Base-by-base conservation (phyloP, 1,140 invertebrate genomes). In the Streblospio benedicti region DNA sequence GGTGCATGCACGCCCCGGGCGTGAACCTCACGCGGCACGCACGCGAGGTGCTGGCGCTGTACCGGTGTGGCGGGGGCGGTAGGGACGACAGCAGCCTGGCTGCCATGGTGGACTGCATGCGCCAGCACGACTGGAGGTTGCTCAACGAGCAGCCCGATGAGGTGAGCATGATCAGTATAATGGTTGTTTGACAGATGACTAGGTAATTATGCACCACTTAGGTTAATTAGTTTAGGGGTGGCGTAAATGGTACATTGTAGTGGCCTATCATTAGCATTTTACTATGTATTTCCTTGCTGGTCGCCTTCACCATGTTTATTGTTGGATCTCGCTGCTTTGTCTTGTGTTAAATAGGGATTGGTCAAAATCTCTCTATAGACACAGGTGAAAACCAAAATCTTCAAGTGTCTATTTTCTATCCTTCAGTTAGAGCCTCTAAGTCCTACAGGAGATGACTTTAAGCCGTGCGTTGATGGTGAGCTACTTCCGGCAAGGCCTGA, bases 1-100 rank as follows among this genome's bases (percentile, higher is more conserved):
- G 71, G 71, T 66, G 67, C 27, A 25, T 44, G 6, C 59, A 61
- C 25, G 47, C 45, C 27, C 23, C 30, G 9, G 31, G 35, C 3
- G 53, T 54, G 14, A 53, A 61, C 38, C 35, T 43, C 4, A 25
- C 16, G 28, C 23, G 18, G 4, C 47, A 38, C 41, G 41, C 31
- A 4, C 18, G n/a, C 23, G 31, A 32, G 9, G 23, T 60, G 6
- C 27, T 47, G 16, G 16, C 45, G 3, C 14, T 47, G 45, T 47
- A 47, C 45, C 3, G 30, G 23, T 47, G 45, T 47, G n/a, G 30
- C 23, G 20, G 44, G 12, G 50, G 30, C 35, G 30, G 35, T 3
- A 44, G 55, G 25, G 27, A 45, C 14, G 38, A 41, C 16, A 45
- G 31, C 30, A 27, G 16, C 18, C 32, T 43, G 16, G 32, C 31